Base-by-base conservation (phyloP, 35 echinoderm and acorn worm genomes). In the Apostichopus californicus region DNA sequence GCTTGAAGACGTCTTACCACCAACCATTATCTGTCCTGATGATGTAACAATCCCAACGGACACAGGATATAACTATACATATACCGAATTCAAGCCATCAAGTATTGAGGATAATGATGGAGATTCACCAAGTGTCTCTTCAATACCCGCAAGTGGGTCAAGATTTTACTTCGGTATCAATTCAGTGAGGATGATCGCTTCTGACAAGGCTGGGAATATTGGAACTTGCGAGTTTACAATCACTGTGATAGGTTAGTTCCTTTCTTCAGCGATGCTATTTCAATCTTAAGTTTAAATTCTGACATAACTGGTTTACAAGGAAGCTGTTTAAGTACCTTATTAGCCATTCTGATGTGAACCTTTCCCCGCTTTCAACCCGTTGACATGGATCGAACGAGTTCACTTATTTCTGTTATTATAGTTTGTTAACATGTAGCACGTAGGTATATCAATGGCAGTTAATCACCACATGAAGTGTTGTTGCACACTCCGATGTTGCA, bases 131-230 rank as follows among this genome's bases (percentile, higher is more conserved):
- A 3, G 2, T 6, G 55, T 58, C 0, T 21, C 17, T 17, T 60
- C 55, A 58, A n/a, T 22, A 20, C 57, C 81, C 5, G 52, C 21
- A 14, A 85, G 81, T 3, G 81, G 81, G 54, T 85, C 81, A 21
- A 4, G 6, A n/a, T 85, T 85, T 85, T 85, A 85, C 56, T 85
- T 21, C 11, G 81, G 81, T 85, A 17, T 63, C 17, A 85, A 85
- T 25, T 2, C 11, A 5, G 81, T 85, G n/a, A 59, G 21, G n/a
- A 85, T 85, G 81, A 28, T 58, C n/a, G 81, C 81, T 55, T 6
- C 21, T 85, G 81, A 85, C 57, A 58, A 5, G 18, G 10, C 18
- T 25, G n/a, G 15, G 6, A 58, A 85, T 59, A 1, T 8, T 1
- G 81, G 5, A 56, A 85, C 18, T 6, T 85, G 81, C 58, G 55